A percentile compares a stretch with the other conserved stretches of the same genome.
Evolutionary conservation across 2,113 vertebrate species (phyloP).

Genomic region (Epinephelus lanceolatus): DNA sequence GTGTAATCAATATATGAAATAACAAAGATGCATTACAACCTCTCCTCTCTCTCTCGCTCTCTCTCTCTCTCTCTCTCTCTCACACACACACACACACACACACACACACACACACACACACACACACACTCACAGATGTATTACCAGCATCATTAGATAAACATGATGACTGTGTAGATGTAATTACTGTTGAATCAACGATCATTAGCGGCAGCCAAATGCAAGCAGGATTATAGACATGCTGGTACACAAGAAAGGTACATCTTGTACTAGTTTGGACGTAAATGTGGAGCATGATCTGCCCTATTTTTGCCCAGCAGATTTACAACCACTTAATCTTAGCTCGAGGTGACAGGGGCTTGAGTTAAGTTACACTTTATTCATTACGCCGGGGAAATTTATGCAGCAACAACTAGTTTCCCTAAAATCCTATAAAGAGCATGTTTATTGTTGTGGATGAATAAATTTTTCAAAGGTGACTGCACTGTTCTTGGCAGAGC

Average conservation of each 20-base stretch:
- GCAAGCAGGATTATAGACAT: constrained; percentile 36
- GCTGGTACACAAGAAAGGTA: constrained; percentile 10
- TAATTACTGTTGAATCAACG: constrained; percentile 64
- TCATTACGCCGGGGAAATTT: background rate
- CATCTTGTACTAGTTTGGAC: constrained; percentile 53
- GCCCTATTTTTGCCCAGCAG: constrained; percentile 30
- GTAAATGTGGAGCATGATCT: constrained; percentile 44
- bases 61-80: constrained; percentile 14
- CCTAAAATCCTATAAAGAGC: constrained; percentile 12
- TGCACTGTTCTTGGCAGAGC: constrained; percentile 22
- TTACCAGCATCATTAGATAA: constrained; percentile 55
- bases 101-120: constrained; percentile 17
- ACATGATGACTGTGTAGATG: constrained; percentile 49
- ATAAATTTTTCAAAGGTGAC: constrained; percentile 23
- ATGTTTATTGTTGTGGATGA: constrained; percentile 4
- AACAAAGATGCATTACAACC: constrained; percentile 19
- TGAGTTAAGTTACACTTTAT: background rate
- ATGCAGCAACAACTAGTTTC: background rate
- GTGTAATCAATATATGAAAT: constrained; percentile 39
- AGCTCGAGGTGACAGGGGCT: constrained; percentile 14
- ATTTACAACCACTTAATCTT: constrained; percentile 40
- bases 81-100: constrained; percentile 6
- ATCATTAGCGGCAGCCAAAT: constrained; percentile 50
- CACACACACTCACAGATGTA: constrained; percentile 6
- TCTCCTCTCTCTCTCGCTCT: background rate